phyloP scores from a whole-genome alignment of 2,888 invertebrate species.

The Caenorhabditis imperialis region DNA sequence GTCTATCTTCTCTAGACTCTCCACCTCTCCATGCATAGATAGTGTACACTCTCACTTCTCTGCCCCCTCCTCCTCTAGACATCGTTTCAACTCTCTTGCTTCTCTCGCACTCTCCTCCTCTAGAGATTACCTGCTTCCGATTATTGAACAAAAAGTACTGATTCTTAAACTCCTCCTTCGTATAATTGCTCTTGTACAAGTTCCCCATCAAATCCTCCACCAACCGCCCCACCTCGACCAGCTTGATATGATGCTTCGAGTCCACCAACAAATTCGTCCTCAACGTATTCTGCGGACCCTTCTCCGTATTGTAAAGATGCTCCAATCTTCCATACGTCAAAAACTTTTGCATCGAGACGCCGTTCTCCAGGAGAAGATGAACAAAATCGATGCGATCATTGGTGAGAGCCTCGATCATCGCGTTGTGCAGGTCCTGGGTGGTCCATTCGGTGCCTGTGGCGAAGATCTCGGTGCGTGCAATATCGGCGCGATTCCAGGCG shows the following conservation, averaged over 20 bases:
- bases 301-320: constrained; percentile 89
- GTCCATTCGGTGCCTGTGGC: constrained; percentile 86
- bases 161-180: constrained; percentile 87
- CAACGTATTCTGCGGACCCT: constrained; percentile 92
- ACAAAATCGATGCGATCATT: constrained; percentile 99
- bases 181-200: constrained; percentile 94
- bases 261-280: constrained; percentile 47
- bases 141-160: constrained; percentile 69
- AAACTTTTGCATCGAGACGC: constrained; percentile 97
- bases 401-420: constrained; percentile 99
- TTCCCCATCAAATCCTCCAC: constrained; percentile 98
- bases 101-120: too few relatives aligned
- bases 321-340: constrained; percentile 94
- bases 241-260: constrained; percentile 38
- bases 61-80: too few relatives aligned
- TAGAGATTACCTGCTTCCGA: constrained; percentile 57
- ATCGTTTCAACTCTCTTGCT: too few relatives aligned
- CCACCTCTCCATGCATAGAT: too few relatives aligned
- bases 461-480: constrained; percentile 87
- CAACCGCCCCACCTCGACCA: constrained; percentile 84
- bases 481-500: constrained; percentile 98
- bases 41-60: too few relatives aligned
- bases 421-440: constrained; percentile 91
- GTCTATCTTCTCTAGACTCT: too few relatives aligned
- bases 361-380: constrained; percentile 94